A percentile compares a stretch with the other conserved stretches of the same genome.
Evolutionary conservation across 2,888 invertebrate genomes (phyloP).

Genomic region (Clistopyga incitator): DNA sequence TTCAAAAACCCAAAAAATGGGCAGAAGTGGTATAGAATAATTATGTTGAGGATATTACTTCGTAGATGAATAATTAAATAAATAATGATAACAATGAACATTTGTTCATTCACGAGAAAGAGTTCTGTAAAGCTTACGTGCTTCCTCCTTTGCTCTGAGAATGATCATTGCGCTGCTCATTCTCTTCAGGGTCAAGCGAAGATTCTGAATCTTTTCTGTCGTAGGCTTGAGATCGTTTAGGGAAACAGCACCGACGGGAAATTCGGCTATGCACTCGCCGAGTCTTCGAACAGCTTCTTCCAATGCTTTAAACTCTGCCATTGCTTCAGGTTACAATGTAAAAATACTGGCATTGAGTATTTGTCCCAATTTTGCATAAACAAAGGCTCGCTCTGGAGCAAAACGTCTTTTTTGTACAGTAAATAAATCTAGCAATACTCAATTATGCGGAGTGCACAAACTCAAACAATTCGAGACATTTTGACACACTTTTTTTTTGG

Average conservation of each 20-base stretch:
- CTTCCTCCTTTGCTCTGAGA: slow-evolving; percentile 53
- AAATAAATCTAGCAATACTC: neutral
- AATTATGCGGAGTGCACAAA: neutral
- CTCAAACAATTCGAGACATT: too few relatives aligned
- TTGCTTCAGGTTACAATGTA: neutral
- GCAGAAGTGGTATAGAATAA: too few relatives aligned
- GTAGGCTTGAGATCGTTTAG: slow-evolving; percentile 69
- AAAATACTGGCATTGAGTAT: neutral
- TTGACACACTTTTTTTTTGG: neutral
- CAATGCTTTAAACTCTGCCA: slow-evolving; percentile 58
- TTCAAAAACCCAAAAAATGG: too few relatives aligned
- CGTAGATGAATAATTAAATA: too few relatives aligned
- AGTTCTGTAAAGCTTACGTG: slow-evolving; percentile 51
- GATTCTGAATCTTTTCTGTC: slow-evolving; percentile 66
- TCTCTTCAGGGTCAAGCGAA: slow-evolving; percentile 58
- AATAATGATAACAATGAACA: too few relatives aligned
- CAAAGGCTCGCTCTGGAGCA: neutral
- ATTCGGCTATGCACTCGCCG: slow-evolving; percentile 61
- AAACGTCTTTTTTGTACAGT: neutral
- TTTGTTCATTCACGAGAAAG: too few relatives aligned
- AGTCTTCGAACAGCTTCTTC: slow-evolving; percentile 51
- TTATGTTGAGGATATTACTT: too few relatives aligned
- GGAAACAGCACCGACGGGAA: slow-evolving; percentile 69
- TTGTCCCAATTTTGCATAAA: neutral
- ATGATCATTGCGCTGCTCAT: slow-evolving; percentile 62